A percentile compares a stretch with the other conserved stretches of the same genome.
These are phyloP conservation scores for Dunckerocampus dactyliophorus DNA, from an alignment of 2,113 vertebrate species.

Conservation along the genomic window DNA sequence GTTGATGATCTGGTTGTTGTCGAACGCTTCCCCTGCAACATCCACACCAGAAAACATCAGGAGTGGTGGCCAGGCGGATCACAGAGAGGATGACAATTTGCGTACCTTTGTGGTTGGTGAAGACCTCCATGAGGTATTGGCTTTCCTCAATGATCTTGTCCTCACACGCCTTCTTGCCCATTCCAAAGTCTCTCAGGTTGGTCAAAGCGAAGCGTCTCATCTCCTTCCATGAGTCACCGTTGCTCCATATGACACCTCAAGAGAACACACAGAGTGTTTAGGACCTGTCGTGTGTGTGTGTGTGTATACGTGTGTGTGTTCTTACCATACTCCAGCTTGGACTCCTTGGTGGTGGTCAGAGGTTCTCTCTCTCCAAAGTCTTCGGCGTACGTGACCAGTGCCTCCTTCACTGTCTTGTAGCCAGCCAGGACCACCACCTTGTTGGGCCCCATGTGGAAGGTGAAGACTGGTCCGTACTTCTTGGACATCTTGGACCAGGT, in stretches of 20 bases:
- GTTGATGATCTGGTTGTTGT: slow-evolving; percentile 1
- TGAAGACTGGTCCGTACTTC: slow-evolving; percentile 48
- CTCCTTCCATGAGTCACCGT: slow-evolving; percentile 48
- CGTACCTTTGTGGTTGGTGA: slow-evolving; percentile 31
- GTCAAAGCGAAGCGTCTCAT: slow-evolving; percentile 47
- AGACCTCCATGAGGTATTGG: slow-evolving; percentile 16
- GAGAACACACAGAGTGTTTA: neutral
- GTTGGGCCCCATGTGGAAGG: slow-evolving; percentile 22
- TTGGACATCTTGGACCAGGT: slow-evolving; percentile 41
- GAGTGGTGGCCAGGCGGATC: neutral
- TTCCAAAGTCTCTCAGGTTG: slow-evolving; percentile 52
- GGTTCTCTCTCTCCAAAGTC: slow-evolving; percentile 34
- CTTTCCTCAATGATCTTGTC: slow-evolving; percentile 50
- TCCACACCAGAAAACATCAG: neutral
- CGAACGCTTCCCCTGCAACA: slow-evolving; percentile 14
- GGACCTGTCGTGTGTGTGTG: neutral
- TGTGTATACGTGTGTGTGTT: no score
- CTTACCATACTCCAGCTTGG: slow-evolving; percentile 15
- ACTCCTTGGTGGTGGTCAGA: accelerated
- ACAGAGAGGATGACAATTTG: no score
- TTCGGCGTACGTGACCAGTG: slow-evolving; percentile 26
- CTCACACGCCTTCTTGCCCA: slow-evolving; percentile 48
- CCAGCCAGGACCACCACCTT: slow-evolving; percentile 52
- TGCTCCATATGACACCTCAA: slow-evolving; percentile 35
- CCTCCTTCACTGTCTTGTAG: slow-evolving; percentile 52